These are phyloP conservation scores for Ectropis grisescens DNA, from an alignment of 1,140 invertebrate species.

Conservation along the genomic window DNA sequence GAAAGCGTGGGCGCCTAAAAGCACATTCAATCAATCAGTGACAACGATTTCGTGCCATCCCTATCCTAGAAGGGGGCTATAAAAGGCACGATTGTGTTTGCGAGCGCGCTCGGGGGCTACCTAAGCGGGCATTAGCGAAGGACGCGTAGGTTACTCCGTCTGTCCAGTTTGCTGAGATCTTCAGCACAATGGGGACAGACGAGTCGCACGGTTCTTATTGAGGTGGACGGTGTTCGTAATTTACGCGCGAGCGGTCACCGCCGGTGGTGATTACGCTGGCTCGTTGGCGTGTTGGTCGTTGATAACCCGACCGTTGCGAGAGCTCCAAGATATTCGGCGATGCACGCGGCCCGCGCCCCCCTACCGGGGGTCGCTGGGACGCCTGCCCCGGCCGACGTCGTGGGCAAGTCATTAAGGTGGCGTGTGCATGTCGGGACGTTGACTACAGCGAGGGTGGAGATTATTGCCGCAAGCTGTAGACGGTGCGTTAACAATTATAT, in stretches of 20 bases:
- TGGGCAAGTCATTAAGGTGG: constrained; percentile 34
- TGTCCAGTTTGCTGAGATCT: constrained; percentile 27
- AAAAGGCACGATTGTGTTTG: constrained; percentile 43
- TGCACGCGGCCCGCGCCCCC: too few relatives aligned
- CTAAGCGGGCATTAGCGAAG: constrained; percentile 53
- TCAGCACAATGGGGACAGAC: constrained; percentile 3
- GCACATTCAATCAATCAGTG: constrained; percentile 39
- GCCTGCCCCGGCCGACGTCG: too few relatives aligned
- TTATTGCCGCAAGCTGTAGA: constrained; percentile 7
- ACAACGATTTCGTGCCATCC: background rate
- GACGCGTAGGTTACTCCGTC: constrained; percentile 28
- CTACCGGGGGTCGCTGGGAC: too few relatives aligned
- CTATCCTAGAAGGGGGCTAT: constrained; percentile 18
- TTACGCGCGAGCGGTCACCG: constrained; percentile 59
- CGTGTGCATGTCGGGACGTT: constrained; percentile 24
- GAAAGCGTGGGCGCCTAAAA: too few relatives aligned
- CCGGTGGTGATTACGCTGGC: constrained; percentile 49
- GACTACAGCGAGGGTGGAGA: constrained; percentile 17
- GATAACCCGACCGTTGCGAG: constrained; percentile 38
- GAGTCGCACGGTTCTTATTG: constrained; percentile 11
- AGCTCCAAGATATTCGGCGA: constrained; percentile 2
- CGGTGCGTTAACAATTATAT: constrained; percentile 31
- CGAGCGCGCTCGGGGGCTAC: constrained; percentile 32
- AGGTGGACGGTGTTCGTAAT: constrained; percentile 36
- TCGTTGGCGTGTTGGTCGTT: constrained; percentile 37